These are phyloP conservation scores for Acrossocheilus fasciatus DNA, from an alignment of 2,797 vertebrate genomes.

Conservation along the genomic window DNA sequence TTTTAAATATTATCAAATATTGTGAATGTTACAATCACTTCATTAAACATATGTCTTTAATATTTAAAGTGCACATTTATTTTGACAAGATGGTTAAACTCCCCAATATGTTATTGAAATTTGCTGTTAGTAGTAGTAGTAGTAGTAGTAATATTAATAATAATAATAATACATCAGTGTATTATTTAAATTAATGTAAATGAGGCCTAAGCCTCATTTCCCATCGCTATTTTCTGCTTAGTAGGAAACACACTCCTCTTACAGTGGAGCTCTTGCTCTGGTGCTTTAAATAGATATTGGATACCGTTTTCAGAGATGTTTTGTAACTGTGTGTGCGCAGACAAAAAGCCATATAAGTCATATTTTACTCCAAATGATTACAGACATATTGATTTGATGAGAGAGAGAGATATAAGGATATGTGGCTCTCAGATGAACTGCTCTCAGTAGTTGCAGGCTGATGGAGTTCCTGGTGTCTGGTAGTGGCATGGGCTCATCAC, in stretches of 20 bases:
- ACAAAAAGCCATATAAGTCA: not conserved
- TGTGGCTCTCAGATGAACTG: conserved; percentile 10
- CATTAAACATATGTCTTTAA: not conserved
- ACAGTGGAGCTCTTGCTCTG: not conserved
- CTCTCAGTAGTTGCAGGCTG: conserved; percentile 26
- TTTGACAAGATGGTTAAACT: not conserved
- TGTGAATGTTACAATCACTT: too few relatives aligned
- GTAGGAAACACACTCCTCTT: not conserved
- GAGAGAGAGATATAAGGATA: not conserved
- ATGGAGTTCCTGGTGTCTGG: conserved; percentile 8
- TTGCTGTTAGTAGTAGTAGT: too few relatives aligned
- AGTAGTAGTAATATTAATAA: too few relatives aligned
- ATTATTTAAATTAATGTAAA: too few relatives aligned
- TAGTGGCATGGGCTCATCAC: not conserved
- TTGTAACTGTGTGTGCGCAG: not conserved
- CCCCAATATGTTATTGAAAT: too few relatives aligned
- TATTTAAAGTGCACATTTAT: not conserved
- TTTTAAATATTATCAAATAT: too few relatives aligned
- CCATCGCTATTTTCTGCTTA: not conserved
- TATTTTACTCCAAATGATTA: not conserved
- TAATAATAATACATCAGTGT: too few relatives aligned
- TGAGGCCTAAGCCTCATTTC: not conserved
- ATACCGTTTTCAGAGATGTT: not conserved
- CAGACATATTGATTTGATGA: not conserved
- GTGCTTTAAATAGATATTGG: not conserved